Evolutionary conservation across 2,113 vertebrate genomes (phyloP), one percentile per base, ranked within the genome.

Genomic region (Percina caprodes): DNA sequence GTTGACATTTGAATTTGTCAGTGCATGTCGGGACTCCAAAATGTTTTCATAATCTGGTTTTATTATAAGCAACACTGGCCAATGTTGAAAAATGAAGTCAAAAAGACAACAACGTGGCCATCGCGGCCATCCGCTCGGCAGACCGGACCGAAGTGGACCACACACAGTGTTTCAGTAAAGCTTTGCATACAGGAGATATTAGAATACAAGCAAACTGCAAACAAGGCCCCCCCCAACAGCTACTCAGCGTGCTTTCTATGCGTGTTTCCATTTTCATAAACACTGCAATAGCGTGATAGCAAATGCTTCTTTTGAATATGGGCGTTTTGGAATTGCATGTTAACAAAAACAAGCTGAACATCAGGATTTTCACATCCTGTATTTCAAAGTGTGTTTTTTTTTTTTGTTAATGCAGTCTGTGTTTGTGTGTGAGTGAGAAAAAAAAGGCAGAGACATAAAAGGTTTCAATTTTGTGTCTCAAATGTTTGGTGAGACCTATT

Each of bases 41-140:
- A 92, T 95, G 93, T 95, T 95, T 95, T 92, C 93, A 94, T 93
- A 95, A 94, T 93, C 92, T 88, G 89, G 89, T 93, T 94, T 94
- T 94, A 95, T 94, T 94, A 93, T 95, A 94, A 94, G 92, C 94
- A 95, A 92, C 82, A 61, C 87, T 42, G 89, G 86, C 83, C 88
- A 62, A 83, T 90, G 92, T 93, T 95, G 93, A 94, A 94, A 94
- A 92, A 93, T 94, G 92, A 93, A 92, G 91, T 88, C 65, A 84
- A 88, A 90, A 92, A 92, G 83, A 91, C 91, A 93, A 92, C 89
- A 92, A 92, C 84, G 89, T 42, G 74, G 82, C 89, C 79, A 59
- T 60, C 33, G 52, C 49, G 82, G 79, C 85, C 84, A 86, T 89
- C 83, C 82, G 62, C 87, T 62, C 73, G 0, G 80, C 86, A 78